Evolutionary conservation across 2,888 invertebrate species (phyloP), one percentile per base, ranked within the genome.

Genomic region (Eupithecia vulgata): DNA sequence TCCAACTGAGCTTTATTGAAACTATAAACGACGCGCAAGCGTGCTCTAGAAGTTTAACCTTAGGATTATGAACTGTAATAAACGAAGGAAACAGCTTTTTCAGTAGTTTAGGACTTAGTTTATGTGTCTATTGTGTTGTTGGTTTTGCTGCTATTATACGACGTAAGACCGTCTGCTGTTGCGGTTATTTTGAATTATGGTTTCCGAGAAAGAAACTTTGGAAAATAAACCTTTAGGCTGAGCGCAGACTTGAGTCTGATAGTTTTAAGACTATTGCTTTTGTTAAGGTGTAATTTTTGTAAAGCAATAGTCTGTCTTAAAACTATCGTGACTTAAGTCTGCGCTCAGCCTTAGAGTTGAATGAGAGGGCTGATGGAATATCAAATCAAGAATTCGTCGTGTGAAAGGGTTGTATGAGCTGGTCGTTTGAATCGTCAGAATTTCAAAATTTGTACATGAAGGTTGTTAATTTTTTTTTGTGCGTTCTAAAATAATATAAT

Each of bases 61-160:
- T 21, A 8, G 64, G 64, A 64, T 37, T 64, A 64, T 37, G 62
- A 64, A 37, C 64, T n/a, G 10, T n/a, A 64, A 64, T 64, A 64
- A 64, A 64, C 37, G 30, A 61, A 34, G 37, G 37, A 64, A 64
- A 64, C 64, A 37, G 64, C 64, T 35, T 64, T 37, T 64, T 64
- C 64, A 64, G 64, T 64, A 64, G 34, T 64, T 64, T 37, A 35
- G 17, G 17, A 61, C 30, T 61, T 61, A 15, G 13, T 61, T 34
- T 30, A 61, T 34, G 59, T 7, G 21, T 52, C 21, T 52, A 57
- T 57, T 25, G 0, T 25, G 57, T 21, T n/a, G 52, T 21, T 21
- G 13, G 52, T 52, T 52, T 52, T 21, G 45, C 5, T 52, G 52
- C 0, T 52, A 45, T 57, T 5, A 57, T 25, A 13, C 21, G 57